A percentile compares a stretch with the other conserved stretches of the same genome.
phyloP scores from a whole-genome alignment of 2,113 vertebrate genomes.

The Myrmecobius fasciatus region DNA sequence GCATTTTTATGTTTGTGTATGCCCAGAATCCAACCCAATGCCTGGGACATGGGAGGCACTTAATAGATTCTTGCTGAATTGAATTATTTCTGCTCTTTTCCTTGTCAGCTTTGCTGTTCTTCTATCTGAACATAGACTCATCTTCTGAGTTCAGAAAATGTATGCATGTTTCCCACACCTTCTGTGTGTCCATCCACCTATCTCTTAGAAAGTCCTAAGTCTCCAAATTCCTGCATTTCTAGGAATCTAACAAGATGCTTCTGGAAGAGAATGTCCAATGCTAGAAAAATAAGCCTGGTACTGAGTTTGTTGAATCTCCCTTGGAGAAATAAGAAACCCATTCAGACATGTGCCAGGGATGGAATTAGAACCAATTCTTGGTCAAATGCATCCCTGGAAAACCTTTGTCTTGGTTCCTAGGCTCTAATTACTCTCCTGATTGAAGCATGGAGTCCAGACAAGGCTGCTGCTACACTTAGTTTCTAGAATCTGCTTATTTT shows the following conservation, averaged over 20 bases:
- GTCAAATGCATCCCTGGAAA: not conserved
- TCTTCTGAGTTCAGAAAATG: not conserved
- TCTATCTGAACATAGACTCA: not conserved
- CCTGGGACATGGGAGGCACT: not conserved
- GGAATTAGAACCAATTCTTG: not conserved
- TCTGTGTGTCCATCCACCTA: not conserved
- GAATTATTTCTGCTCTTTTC: not conserved
- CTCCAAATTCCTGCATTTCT: not conserved
- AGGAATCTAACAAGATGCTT: not conserved
- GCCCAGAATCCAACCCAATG: not conserved
- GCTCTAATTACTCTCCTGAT: not conserved
- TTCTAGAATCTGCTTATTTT: not conserved
- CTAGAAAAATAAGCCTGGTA: not conserved
- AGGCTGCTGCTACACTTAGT: not conserved
- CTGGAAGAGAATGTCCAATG: not conserved
- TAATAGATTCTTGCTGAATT: not conserved
- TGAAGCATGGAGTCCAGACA: not conserved
- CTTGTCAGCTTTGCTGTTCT: not conserved
- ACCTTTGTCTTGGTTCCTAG: not conserved
- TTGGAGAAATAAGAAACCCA: not conserved
- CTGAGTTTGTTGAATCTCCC: not conserved
- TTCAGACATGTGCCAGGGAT: not conserved
- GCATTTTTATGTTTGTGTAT: not conserved
- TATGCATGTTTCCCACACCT: not conserved
- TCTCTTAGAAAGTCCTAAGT: not conserved